phyloP scores from a whole-genome alignment of 2,797 vertebrate species.

The Typhlichthys subterraneus region DNA sequence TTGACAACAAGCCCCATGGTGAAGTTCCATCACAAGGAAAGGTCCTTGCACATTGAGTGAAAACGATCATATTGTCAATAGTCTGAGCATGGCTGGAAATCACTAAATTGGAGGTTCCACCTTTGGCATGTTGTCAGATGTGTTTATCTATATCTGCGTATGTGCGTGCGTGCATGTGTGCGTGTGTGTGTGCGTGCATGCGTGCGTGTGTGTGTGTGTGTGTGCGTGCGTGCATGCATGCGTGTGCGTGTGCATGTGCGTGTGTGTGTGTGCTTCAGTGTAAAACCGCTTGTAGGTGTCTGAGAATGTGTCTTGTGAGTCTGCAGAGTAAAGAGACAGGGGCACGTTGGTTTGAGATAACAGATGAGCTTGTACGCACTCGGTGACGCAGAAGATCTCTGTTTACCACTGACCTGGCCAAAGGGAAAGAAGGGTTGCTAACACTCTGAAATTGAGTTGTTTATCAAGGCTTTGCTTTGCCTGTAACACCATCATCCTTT shows the following conservation, averaged over 20 bases:
- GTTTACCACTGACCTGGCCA: conserved; percentile 35
- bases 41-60: conserved; percentile 20
- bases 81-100: conserved; percentile 5
- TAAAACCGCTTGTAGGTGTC: neutral
- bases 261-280: no score
- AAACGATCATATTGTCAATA: neutral
- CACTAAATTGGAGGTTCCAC: neutral
- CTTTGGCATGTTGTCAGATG: no score
- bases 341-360: conserved; percentile 17
- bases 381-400: conserved; percentile 43
- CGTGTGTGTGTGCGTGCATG: neutral
- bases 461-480: conserved; percentile 12
- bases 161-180: conserved; percentile 5
- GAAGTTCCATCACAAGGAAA: conserved; percentile 51
- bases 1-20: conserved; percentile 48
- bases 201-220: conserved; percentile 7
- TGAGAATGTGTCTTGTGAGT: neutral
- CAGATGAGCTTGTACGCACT: conserved; percentile 21
- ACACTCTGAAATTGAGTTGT: conserved; percentile 18
- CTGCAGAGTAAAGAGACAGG: conserved; percentile 15
- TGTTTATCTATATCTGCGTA: neutral
- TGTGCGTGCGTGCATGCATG: neutral
- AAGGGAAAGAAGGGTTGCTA: conserved; percentile 27
- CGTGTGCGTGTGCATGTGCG: neutral
- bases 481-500: neutral